Percentiles rank a stretch among this genome's conserved stretches.
Conservation (phyloP, 2,888 invertebrate genomes). For the Ennomos quercinarius region DNA sequence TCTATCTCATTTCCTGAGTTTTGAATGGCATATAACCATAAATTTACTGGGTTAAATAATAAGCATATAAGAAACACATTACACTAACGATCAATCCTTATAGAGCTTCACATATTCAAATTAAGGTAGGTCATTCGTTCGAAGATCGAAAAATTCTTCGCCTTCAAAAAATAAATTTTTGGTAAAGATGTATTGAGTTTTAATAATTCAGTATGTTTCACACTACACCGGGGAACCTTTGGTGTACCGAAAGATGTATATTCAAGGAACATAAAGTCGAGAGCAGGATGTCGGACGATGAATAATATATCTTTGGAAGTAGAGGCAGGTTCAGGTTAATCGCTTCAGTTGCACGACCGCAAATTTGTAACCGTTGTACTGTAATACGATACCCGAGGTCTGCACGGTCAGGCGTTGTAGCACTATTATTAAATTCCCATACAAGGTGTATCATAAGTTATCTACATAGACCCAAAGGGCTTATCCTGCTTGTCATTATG, state of each 20-base stretch:
- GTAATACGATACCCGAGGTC: background rate
- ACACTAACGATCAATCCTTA: too few species aligned
- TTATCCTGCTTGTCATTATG: too few species aligned
- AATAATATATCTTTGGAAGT: slow-evolving; percentile 31
- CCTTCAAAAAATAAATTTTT: slow-evolving; percentile 4
- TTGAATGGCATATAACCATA: too few species aligned
- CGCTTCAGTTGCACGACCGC: slow-evolving; percentile 15
- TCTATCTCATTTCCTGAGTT: too few species aligned
- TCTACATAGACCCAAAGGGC: too few species aligned
- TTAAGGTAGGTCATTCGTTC: too few species aligned
- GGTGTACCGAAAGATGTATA: slow-evolving; percentile 1
- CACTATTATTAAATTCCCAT: too few species aligned
- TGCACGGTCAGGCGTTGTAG: background rate
- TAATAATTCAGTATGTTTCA: slow-evolving; percentile 33
- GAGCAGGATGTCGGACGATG: slow-evolving; percentile 11
- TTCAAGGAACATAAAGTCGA: slow-evolving; percentile 15
- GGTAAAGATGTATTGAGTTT: slow-evolving; percentile 28
- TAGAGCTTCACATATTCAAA: too few species aligned
- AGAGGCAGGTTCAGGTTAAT: slow-evolving; percentile 22
- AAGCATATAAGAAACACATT: too few species aligned
- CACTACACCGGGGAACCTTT: slow-evolving; percentile 5
- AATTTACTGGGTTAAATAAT: too few species aligned
- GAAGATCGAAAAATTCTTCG: too few species aligned
- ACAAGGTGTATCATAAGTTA: too few species aligned
- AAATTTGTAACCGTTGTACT: slow-evolving; percentile 7